Conservation (phyloP, 1,140 invertebrate genomes). For the Orussus abietinus region DNA sequence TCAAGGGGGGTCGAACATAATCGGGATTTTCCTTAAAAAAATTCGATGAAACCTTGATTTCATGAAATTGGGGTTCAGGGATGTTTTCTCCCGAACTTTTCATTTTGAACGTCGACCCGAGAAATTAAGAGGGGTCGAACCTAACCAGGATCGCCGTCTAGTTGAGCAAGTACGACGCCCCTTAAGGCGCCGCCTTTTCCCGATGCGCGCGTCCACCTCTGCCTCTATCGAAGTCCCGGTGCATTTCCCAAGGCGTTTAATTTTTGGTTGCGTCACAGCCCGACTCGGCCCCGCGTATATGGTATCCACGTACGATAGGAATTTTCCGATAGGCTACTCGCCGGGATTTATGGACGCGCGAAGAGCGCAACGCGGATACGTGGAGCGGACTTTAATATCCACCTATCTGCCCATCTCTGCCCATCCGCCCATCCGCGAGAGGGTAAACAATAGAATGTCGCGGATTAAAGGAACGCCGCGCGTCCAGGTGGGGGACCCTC, state of each 20-base stretch:
- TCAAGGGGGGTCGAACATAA: no score
- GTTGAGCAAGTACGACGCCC: constrained; percentile 17
- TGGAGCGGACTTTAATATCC: constrained; percentile 23
- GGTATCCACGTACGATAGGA: constrained; percentile 37
- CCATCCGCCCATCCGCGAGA: no score
- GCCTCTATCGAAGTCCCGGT: background rate
- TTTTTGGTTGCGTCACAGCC: constrained; percentile 32
- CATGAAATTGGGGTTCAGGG: no score
- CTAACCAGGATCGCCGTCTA: no score
- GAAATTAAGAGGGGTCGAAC: no score
- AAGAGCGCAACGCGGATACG: constrained; percentile 18
- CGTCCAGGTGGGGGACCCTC: no score
- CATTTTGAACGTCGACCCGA: no score
- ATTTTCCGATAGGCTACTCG: constrained; percentile 41
- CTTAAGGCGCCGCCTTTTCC: constrained; percentile 28
- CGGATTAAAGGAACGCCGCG: background rate
- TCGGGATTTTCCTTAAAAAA: no score
- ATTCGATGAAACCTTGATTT: no score
- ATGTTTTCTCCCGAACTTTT: no score
- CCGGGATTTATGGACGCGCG: constrained; percentile 35
- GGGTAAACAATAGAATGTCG: constrained; percentile 31
- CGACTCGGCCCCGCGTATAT: constrained; percentile 27
- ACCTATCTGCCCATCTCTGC: no score
- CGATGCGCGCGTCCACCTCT: constrained; percentile 13
- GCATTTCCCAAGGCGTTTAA: constrained; percentile 27